phyloP scores from a whole-genome alignment of 2,797 vertebrate genomes.

The Agapornis canus region DNA sequence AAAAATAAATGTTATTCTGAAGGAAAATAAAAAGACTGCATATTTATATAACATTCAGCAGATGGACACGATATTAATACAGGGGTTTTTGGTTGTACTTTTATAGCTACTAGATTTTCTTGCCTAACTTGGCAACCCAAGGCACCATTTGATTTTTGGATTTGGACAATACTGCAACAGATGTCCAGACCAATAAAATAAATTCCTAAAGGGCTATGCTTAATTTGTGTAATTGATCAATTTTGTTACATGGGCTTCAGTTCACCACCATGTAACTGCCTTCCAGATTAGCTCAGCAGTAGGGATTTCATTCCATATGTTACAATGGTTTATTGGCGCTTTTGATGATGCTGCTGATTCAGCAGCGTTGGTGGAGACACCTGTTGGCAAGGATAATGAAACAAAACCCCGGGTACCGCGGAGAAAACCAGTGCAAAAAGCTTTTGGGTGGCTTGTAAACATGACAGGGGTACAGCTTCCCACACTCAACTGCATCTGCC shows the following conservation, averaged over 20 bases:
- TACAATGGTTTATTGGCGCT: slow-evolving; percentile 86
- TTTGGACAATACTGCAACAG: slow-evolving; percentile 99
- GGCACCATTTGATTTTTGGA: slow-evolving; percentile 98
- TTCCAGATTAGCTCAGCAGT: slow-evolving; percentile 95
- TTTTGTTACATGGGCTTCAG: slow-evolving; percentile 88
- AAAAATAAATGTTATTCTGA: slow-evolving; percentile 85
- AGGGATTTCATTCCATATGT: slow-evolving; percentile 94
- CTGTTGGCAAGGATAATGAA: slow-evolving; percentile 83
- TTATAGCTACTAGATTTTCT: slow-evolving; percentile 92
- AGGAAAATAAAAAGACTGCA: slow-evolving; percentile 85
- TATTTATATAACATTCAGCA: slow-evolving; percentile 91
- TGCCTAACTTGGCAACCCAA: slow-evolving; percentile 92
- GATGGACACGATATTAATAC: slow-evolving; percentile 98
- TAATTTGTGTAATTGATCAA: slow-evolving; percentile 99
- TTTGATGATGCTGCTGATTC: slow-evolving; percentile 84
- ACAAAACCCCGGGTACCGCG: slow-evolving; percentile 14
- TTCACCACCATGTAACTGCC: slow-evolving; percentile 93
- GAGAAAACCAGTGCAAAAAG: background rate
- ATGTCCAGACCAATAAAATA: slow-evolving; percentile 99
- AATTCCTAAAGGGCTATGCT: slow-evolving; percentile 96
- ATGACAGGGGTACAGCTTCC: background rate
- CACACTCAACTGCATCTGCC: background rate
- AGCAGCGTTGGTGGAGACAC: slow-evolving; percentile 86
- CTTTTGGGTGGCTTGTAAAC: background rate
- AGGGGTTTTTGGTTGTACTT: slow-evolving; percentile 94